phyloP scores from a whole-genome alignment of 2,113 vertebrate species.

The Chunga burmeisteri region DNA sequence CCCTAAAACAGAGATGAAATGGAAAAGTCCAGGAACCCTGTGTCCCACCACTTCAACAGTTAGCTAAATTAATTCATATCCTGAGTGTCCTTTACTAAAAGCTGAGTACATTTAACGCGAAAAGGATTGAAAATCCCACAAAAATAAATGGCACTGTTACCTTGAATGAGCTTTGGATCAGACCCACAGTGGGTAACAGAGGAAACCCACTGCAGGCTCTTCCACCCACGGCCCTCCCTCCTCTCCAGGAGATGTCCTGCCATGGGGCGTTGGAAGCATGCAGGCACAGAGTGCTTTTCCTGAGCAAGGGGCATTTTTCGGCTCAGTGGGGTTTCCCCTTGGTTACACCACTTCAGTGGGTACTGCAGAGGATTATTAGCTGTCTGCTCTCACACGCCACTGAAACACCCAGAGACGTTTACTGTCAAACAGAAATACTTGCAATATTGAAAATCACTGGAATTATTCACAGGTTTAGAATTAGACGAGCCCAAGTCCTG shows the following conservation, averaged over 20 bases:
- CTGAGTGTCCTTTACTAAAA: background rate
- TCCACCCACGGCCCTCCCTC: background rate
- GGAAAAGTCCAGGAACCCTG: background rate
- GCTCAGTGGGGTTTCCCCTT: background rate
- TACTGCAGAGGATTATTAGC: background rate
- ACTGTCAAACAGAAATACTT: background rate
- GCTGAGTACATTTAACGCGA: background rate
- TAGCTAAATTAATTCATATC: background rate
- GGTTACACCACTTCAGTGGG: background rate
- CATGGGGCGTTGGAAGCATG: background rate
- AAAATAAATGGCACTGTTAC: background rate
- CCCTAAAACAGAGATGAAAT: background rate
- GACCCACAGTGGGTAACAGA: background rate
- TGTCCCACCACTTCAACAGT: background rate
- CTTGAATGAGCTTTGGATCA: background rate
- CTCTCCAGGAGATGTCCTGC: background rate
- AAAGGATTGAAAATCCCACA: background rate
- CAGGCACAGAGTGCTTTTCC: background rate
- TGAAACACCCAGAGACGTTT: background rate
- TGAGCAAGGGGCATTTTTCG: background rate
- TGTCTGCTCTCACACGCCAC: background rate
- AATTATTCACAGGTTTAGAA: background rate
- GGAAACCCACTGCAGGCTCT: background rate
- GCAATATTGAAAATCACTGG: background rate
- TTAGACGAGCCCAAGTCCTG: background rate